Percentiles rank a stretch among this genome's conserved stretches.
Conservation (phyloP, 2,797 vertebrate species). For the Hybognathus amarus region DNA sequence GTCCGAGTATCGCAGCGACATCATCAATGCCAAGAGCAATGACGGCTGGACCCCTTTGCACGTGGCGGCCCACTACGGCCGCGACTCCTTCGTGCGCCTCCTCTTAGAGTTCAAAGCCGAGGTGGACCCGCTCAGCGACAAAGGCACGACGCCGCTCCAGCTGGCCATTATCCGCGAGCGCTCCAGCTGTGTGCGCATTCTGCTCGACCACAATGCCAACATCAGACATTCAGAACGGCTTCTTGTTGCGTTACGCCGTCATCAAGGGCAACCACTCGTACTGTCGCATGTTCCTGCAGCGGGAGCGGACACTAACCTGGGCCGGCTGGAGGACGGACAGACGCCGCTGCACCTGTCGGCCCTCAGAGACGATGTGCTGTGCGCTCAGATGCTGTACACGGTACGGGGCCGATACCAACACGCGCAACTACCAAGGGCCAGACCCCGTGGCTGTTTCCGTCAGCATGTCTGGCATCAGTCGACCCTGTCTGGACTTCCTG, state of each 20-base stretch:
- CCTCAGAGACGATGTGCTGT: conserved; percentile 93
- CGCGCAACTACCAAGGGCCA: conserved; percentile 97
- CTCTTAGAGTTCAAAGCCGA: conserved; percentile 96
- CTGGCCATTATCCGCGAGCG: conserved; percentile 97
- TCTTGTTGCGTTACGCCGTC: conserved; percentile 95
- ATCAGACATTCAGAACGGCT: conserved; percentile 99
- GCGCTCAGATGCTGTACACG: conserved; percentile 93
- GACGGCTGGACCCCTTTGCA: conserved; percentile 98
- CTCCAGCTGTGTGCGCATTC: conserved; percentile 96
- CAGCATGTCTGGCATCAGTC: conserved; percentile 92
- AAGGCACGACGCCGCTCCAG: conserved; percentile 96
- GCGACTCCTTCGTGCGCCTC: conserved; percentile 95
- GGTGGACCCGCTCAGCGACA: conserved; percentile 97
- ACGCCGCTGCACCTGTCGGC: conserved; percentile 97
- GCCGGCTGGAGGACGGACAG: conserved; percentile 96
- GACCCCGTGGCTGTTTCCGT: conserved; percentile 92
- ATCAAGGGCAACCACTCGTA: conserved; percentile 99
- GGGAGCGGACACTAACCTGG: conserved; percentile 96
- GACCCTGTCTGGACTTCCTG: conserved; percentile 97
- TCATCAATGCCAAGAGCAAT: conserved; percentile 97
- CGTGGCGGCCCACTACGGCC: conserved; percentile 96
- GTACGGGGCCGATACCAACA: conserved; percentile 96
- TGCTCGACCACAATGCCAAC: conserved; percentile 96
- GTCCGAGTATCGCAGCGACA: conserved; percentile 91
- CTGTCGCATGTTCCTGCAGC: conserved; percentile 98